Evolutionary conservation across 2,888 invertebrate genomes (phyloP), one percentile per base, ranked within the genome.

Genomic region (Malthinus flaveolus): DNA sequence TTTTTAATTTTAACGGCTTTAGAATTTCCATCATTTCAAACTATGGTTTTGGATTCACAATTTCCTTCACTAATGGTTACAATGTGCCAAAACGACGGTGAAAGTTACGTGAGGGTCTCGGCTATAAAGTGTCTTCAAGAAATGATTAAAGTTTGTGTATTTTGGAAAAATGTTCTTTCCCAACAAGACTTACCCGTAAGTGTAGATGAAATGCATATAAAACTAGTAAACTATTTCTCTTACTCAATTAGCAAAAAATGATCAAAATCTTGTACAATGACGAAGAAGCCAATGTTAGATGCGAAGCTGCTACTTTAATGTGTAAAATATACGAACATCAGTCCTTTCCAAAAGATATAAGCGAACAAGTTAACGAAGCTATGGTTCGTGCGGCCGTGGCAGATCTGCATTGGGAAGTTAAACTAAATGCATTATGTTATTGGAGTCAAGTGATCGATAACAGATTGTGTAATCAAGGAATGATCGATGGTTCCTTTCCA

Each of bases 341-440:
- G 32, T 85, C 85, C 68, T 81, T 89, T 65, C 78, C 84, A 11
- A 76, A 78, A 10, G 74, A 78, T 7, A 81, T 83, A 65, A 81
- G 84, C 62, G 80, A 82, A 33, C 75, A 77, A 0, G 77, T 91
- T 3, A 87, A 85, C 68, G 82, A 84, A 31, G 83, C 86, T 3
- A 87, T 91, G 83, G 82, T 85, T 0, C 81, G 84, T 9, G 85
- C 88, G 1, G 86, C 88, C 0, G 81, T 87, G 0, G 80, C 83
- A 7, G 93, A 93, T 74, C 83, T 91, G 55, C 88, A 93, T 71
- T 91, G 92, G 91, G 92, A 93, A 74, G 91, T 91, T 0, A 90
- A 91, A 75, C 78, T 87, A 0, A 84, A 84, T 53, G 87, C 90
- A 0, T 73, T 93, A 1, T 80, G 82, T 56, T 92, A 89, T 70